Base-by-base conservation (phyloP, 1,140 invertebrate genomes). In the Pogonognathellus flavescens region DNA sequence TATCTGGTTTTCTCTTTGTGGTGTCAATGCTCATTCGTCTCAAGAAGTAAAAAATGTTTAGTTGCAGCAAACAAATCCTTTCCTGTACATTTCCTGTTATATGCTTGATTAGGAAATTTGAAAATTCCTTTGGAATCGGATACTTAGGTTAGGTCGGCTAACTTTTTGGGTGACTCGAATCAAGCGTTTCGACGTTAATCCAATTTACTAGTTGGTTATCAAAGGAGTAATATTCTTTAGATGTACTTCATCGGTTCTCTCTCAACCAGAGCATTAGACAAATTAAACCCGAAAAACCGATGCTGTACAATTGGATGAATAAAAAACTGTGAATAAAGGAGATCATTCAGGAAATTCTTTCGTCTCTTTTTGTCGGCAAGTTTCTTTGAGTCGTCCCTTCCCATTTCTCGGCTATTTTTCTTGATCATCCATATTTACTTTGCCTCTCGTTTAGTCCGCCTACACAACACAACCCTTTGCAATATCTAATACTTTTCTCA, bases 291-390 rank as follows among this genome's bases (percentile, higher is more conserved):
- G 31, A 59, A 59, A 76, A 76, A 76, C 70, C 70, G 70, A 76
- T 50, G 31, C 81, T 25, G 60, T n/a, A 20, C 57, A 82, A 82
- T 14, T 60, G 81, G 41, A 82, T 82, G 55, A 82, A 76, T 76
- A 76, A 76, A 76, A 76, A 76, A 76, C 70, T 49, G 62, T 66
- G 70, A 76, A 76, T 76, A 84, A 55, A 84, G 41, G 55, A 72
- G 83, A 84, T 84, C 83, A 84, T 57, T 80, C 52, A 84, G 66
- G 55, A 60, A 80, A 76, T 80, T 80, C 83, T 70, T 59, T 18
- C 70, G 25, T 83, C 82, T 83, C 83, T 84, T 76, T 84, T 84
- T 84, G 83, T 84, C 83, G 83, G 83, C 72, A 76, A 59, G 22
- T 52, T 60, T 50, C 82, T 62, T 83, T 76, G 70, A 76, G 31